Evolutionary conservation across 2,797 vertebrate genomes (phyloP), one percentile per base, ranked within the genome.

Genomic region (Pelodytes ibericus): DNA sequence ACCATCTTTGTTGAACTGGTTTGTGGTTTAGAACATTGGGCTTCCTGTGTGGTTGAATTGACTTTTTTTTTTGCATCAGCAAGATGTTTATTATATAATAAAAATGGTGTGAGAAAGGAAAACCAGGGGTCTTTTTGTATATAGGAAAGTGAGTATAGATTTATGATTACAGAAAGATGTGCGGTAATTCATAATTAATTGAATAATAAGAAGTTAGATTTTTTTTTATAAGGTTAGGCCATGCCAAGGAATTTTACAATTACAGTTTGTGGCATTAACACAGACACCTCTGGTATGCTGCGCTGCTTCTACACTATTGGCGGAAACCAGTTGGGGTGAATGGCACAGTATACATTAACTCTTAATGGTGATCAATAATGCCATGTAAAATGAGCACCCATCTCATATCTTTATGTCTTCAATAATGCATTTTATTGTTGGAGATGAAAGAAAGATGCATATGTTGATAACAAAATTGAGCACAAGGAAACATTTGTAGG

Each of bases 111-210:
- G 76, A 72, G 71, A 73, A 79, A 79, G 64, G 31, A 58, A 79
- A 74, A 47, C 33, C 58, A 36, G 71, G 77, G 49, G 58, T 61
- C 71, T 73, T 69, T 5, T 47, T 79, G 57, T 57, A 69, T 73
- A 74, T 69, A 47, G 64, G 63, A 66, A 69, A 62, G 64, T 79
- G 77, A 63, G 71, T 39, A 56, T 26, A 31, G 71, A 73, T 79
- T 79, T 79, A 79, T 79, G 71, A 60, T 63, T 69, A 73, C 44
- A 47, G 58, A 79, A 66, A 73, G 71, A 79, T 63, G 77, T 79
- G 71, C 57, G 64, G 77, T 79, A 79, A 79, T 73, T 73, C 67
- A 41, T 79, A 73, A 79, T 79, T 79, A 79, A 79, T 74, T 79
- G 71, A 72, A 79, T 79, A 73, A 78, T 78, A 72, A 62, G 72